Evolutionary conservation across 2,797 vertebrate species (phyloP).

Genomic region (Galaxias olidus): DNA sequence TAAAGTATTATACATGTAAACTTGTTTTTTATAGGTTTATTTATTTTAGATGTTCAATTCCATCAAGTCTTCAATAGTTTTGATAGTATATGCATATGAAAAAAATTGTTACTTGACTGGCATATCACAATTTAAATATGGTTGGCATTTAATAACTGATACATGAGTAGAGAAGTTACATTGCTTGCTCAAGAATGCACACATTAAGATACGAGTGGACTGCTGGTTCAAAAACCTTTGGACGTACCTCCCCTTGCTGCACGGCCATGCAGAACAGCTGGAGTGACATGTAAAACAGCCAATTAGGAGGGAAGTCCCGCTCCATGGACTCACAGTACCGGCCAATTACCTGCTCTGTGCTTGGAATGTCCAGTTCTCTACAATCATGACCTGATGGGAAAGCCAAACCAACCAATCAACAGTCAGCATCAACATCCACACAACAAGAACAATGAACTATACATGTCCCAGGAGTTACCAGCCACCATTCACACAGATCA

Average conservation of each 20-base stretch:
- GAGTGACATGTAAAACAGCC: conserved; percentile 83
- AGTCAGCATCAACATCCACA: not conserved
- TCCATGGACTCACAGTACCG: conserved; percentile 68
- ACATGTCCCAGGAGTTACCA: no score
- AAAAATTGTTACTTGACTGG: no score
- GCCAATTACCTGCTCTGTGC: conserved; percentile 65
- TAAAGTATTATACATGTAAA: no score
- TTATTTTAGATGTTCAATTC: no score
- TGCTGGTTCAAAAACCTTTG: conserved; percentile 61
- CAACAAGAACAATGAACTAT: not conserved
- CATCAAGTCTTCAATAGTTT: no score
- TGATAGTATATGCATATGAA: no score
- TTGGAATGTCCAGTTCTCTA: conserved; percentile 70
- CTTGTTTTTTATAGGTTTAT: no score
- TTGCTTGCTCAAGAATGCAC: no score
- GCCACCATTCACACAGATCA: no score
- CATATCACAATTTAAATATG: no score
- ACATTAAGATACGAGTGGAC: not conserved
- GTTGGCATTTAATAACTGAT: no score
- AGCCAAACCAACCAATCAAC: not conserved
- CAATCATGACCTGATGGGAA: conserved; percentile 59
- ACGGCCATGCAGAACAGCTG: conserved; percentile 76
- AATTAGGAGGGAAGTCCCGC: conserved; percentile 51
- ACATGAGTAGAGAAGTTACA: no score
- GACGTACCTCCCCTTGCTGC: conserved; percentile 68